Conservation (phyloP, 2,113 vertebrate species). For the Symphodus melops region DNA sequence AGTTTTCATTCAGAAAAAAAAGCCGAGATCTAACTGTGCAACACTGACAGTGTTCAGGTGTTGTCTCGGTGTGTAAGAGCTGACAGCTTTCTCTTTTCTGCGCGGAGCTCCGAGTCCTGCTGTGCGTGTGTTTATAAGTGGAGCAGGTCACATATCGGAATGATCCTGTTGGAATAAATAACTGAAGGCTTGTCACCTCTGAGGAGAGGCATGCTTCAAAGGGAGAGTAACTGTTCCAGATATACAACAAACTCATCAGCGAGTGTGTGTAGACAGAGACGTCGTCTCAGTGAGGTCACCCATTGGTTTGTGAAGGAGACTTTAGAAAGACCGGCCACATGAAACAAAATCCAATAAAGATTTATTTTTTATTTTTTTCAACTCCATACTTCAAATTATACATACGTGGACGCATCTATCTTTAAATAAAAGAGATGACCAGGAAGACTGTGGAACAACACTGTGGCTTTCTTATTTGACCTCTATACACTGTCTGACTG, state of each 20-base stretch:
- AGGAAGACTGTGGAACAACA: not conserved
- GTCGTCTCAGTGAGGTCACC: too few relatives aligned
- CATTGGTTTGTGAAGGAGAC: too few relatives aligned
- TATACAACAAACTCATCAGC: constrained; percentile 19
- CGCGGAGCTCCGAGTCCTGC: constrained; percentile 18
- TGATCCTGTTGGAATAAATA: constrained; percentile 72
- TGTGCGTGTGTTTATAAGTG: not conserved
- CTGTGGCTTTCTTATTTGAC: not conserved
- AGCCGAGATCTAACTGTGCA: not conserved
- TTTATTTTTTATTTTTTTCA: too few relatives aligned
- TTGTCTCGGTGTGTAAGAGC: not conserved
- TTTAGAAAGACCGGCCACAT: too few relatives aligned
- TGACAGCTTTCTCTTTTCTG: constrained; percentile 11
- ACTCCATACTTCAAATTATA: not conserved
- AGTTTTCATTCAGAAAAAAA: constrained; percentile 1
- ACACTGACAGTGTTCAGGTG: not conserved
- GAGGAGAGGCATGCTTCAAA: constrained; percentile 8
- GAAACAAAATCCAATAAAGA: too few relatives aligned
- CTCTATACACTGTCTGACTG: constrained; percentile 3
- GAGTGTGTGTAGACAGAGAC: not conserved
- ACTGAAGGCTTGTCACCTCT: constrained; percentile 64
- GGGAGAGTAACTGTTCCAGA: constrained; percentile 15
- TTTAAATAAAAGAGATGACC: not conserved
- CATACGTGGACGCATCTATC: not conserved
- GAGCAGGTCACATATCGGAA: constrained; percentile 53